Evolutionary conservation across 2,797 vertebrate species (phyloP), one percentile per base, ranked within the genome.

Genomic region (Sebastiscus albofasciatus): DNA sequence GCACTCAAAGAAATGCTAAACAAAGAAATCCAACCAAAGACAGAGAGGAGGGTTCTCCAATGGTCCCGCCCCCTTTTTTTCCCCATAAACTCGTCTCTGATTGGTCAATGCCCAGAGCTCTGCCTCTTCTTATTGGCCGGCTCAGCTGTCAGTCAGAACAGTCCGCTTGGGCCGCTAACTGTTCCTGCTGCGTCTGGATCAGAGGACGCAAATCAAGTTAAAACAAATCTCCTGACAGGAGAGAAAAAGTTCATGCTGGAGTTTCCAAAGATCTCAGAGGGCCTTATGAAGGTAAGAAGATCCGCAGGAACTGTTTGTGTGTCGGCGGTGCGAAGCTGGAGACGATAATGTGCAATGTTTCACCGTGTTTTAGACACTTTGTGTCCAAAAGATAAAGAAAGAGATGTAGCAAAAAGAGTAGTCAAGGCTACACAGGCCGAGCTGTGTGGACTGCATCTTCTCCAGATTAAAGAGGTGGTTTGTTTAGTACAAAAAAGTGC

Each of bases 201-300:
- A 66, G 79, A 85, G 77, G 87, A 92, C 83, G 79, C 88, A 85
- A 90, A 92, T 87, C 87, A 88, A 92, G 88, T 82, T 82, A 83
- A 91, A 93, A 91, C 70, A 80, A 92, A 92, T 87, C 87, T 88
- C 61, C 68, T 86, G 86, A 86, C 82, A 93, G 87, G 71, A 82
- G 68, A 93, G 39, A 46, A 91, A 76, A 95, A 94, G 90, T 95
- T 94, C 73, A 91, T 93, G 95, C 86, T 88, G 93, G 91, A 93
- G 82, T 90, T 92, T 84, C 60, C 75, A 59, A 90, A 93, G 65
- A 90, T 4, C 82, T 83, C 85, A 33, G 79, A 91, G 79, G 87
- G 66, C 84, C 90, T 67, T 27, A 95, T 94, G 94, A 95, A 95
- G 94, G 95, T 95, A 94, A 89, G 92, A 62, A 36, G 27, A 72